Conservation (phyloP, 2,888 invertebrate genomes). For the Troides aeacus region DNA sequence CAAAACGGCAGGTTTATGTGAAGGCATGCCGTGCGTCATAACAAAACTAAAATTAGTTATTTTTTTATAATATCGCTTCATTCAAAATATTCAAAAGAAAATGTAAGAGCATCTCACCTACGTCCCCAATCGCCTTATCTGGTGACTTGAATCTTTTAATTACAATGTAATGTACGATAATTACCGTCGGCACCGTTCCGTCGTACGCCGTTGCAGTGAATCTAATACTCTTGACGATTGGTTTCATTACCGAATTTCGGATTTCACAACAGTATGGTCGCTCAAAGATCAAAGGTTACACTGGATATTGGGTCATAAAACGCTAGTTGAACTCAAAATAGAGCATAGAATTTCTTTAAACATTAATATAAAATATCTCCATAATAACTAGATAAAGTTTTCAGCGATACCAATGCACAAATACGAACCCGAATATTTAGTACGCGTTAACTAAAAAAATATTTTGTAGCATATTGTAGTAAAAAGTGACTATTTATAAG, state of each 20-base stretch:
- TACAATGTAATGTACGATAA: constrained; percentile 2
- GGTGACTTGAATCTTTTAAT: background rate
- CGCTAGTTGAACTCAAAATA: background rate
- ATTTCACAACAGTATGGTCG: background rate
- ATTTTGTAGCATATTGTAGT: no score
- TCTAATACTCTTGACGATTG: background rate
- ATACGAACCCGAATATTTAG: no score
- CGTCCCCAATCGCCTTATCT: background rate
- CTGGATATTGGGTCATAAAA: no score
- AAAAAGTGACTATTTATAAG: no score
- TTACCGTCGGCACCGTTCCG: background rate
- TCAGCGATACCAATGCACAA: no score
- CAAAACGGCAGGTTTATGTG: no score
- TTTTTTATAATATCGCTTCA: background rate
- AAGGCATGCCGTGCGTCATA: background rate
- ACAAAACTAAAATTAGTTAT: background rate
- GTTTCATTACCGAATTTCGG: background rate
- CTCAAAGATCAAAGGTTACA: background rate
- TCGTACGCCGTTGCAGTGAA: background rate
- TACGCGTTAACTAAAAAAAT: no score
- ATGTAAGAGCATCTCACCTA: background rate
- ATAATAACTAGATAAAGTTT: no score
- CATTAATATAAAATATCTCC: no score
- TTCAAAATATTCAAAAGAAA: background rate
- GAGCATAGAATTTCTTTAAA: background rate